These are phyloP conservation scores for Tonatia bakeri DNA, from an alignment of 2,113 vertebrate species.

Conservation along the genomic window DNA sequence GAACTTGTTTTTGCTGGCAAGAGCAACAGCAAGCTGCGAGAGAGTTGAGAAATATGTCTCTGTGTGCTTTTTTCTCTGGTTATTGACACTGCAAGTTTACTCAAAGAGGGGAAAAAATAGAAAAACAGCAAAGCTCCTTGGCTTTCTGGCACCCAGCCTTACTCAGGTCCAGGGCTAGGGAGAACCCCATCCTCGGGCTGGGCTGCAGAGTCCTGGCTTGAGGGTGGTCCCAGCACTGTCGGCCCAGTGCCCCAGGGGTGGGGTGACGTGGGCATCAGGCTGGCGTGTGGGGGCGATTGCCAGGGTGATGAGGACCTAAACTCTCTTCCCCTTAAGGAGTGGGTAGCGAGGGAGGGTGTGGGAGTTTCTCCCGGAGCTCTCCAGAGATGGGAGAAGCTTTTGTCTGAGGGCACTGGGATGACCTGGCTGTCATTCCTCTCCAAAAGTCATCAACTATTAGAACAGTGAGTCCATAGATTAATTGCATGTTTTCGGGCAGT, in stretches of 20 bases:
- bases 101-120: background rate
- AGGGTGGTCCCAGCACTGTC: rapidly evolving
- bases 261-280: background rate
- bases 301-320: background rate
- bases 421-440: background rate
- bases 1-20: conserved; percentile 66
- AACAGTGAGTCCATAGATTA: background rate
- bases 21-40: background rate
- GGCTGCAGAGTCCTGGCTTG: background rate
- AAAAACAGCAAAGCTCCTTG: background rate
- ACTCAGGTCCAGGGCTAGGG: background rate
- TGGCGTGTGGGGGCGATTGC: background rate
- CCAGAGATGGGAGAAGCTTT: background rate
- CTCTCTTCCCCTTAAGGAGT: background rate
- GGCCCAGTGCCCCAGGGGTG: background rate
- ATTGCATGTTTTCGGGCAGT: background rate
- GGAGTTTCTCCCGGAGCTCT: background rate
- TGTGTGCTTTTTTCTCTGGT: conserved; percentile 23
- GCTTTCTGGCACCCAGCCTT: background rate
- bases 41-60: conserved; percentile 56
- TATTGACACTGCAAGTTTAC: conserved; percentile 50
- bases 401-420: background rate
- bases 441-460: background rate
- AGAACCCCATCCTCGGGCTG: background rate
- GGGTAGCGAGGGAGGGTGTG: background rate